Evolutionary conservation across 2,888 invertebrate species (phyloP).

Genomic region (Yponomeuta plumbellus): DNA sequence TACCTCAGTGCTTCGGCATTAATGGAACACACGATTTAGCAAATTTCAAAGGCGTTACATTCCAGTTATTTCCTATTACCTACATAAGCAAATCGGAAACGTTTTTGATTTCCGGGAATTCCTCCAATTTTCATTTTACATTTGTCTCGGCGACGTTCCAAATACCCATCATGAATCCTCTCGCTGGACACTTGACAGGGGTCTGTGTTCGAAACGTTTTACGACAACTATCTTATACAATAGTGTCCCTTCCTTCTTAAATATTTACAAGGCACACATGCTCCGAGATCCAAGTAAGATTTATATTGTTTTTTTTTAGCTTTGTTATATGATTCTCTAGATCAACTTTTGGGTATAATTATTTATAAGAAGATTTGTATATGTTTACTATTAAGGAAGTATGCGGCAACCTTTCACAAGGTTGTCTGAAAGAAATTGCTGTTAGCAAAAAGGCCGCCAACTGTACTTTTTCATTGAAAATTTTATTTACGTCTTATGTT

Average conservation of each 20-base stretch:
- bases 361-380: too few relatives aligned
- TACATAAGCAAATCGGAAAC: constrained; percentile 22
- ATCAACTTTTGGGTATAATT: too few relatives aligned
- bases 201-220: constrained; percentile 10
- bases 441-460: too few relatives aligned
- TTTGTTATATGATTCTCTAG: background rate
- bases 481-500: too few relatives aligned
- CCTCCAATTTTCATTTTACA: constrained; percentile 23
- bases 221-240: constrained; percentile 10
- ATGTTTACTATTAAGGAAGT: too few relatives aligned
- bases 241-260: constrained; percentile 5
- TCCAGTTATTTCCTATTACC: background rate
- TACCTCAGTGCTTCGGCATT: too few relatives aligned
- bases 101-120: constrained; percentile 36
- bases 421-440: too few relatives aligned
- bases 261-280: constrained; percentile 9
- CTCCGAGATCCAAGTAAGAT: background rate
- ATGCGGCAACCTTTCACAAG: too few relatives aligned
- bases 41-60: too few relatives aligned
- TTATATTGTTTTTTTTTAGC: background rate
- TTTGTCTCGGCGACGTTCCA: constrained; percentile 5
- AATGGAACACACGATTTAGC: too few relatives aligned
- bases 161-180: constrained; percentile 17
- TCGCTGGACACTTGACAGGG: constrained; percentile 15
- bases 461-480: too few relatives aligned